Evolutionary conservation across 64 coral and sea anemone species (phyloP).

Genomic region (Astreopora myriophthalma): DNA sequence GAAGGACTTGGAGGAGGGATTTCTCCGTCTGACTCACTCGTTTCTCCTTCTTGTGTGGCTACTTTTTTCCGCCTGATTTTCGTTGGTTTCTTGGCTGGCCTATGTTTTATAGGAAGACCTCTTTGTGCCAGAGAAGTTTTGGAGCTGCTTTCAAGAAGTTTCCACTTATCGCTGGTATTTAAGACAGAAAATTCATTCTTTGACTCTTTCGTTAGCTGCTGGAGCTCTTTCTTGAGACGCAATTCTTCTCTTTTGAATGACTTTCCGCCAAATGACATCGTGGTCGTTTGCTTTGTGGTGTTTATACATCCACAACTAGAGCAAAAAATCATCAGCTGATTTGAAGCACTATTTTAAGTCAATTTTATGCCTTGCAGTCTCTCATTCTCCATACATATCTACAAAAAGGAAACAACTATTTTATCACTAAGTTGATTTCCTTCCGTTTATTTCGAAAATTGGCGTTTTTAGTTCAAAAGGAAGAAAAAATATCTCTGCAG

Average conservation of each 20-base stretch:
- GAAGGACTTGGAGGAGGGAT: conserved; percentile 75
- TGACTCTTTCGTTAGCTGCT: conserved; percentile 63
- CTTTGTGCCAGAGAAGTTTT: conserved; percentile 1
- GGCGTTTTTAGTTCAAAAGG: no score
- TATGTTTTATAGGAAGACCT: not conserved
- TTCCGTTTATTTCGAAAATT: no score
- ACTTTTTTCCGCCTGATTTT: conserved; percentile 2
- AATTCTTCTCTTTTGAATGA: conserved; percentile 73
- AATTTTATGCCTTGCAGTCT: not conserved
- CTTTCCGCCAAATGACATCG: conserved; percentile 85
- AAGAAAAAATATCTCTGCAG: no score
- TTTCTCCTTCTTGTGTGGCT: not conserved
- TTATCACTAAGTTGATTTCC: no score
- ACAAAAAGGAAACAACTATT: not conserved
- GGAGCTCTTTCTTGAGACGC: conserved; percentile 69
- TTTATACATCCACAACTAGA: no score
- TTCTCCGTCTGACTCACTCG: conserved; percentile 20
- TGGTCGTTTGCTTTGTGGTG: not conserved
- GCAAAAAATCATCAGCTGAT: not conserved
- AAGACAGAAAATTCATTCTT: conserved; percentile 71
- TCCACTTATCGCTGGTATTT: conserved; percentile 65
- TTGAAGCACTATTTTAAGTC: not conserved
- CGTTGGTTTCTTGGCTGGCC: not conserved
- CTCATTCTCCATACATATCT: not conserved
- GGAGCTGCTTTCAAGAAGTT: conserved; percentile 43